These are phyloP conservation scores for Piezodorus guildinii DNA, from an alignment of 1,140 invertebrate genomes.

Conservation along the genomic window DNA sequence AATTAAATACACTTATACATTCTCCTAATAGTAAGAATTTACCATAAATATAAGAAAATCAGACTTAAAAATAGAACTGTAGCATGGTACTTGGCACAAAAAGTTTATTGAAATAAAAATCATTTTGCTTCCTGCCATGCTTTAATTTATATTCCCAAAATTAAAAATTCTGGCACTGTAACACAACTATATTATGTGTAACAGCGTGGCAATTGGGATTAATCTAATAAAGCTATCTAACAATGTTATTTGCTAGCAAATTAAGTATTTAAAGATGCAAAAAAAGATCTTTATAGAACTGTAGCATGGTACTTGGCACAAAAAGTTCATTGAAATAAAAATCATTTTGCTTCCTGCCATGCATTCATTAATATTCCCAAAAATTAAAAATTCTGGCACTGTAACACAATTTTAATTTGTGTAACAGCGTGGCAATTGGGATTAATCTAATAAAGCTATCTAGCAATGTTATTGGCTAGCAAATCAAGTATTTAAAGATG, in stretches of 20 bases:
- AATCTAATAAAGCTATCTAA: too few species aligned
- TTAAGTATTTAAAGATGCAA: not conserved
- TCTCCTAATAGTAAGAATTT: too few species aligned
- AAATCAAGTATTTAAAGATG: too few species aligned
- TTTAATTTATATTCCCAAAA: not conserved
- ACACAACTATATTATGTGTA: not conserved
- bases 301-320: not conserved
- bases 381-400: not conserved
- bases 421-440: not conserved
- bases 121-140: constrained; percentile 6
- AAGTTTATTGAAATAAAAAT: not conserved
- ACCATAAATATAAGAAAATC: too few species aligned
- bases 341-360: not conserved
- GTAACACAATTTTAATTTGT: not conserved
- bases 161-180: not conserved
- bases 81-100: constrained; percentile 3
- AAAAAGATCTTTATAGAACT: too few species aligned
- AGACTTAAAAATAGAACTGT: too few species aligned
- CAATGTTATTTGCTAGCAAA: too few species aligned
- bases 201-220: constrained; percentile 4
- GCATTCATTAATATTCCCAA: not conserved
- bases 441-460: too few species aligned
- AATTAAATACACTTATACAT: too few species aligned
- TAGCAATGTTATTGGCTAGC: too few species aligned
- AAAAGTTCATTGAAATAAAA: not conserved